Percentiles rank a stretch among this genome's conserved stretches.
phyloP scores from a whole-genome alignment of 1,140 invertebrate species.

The Pseudomyrmex dendroicus region DNA sequence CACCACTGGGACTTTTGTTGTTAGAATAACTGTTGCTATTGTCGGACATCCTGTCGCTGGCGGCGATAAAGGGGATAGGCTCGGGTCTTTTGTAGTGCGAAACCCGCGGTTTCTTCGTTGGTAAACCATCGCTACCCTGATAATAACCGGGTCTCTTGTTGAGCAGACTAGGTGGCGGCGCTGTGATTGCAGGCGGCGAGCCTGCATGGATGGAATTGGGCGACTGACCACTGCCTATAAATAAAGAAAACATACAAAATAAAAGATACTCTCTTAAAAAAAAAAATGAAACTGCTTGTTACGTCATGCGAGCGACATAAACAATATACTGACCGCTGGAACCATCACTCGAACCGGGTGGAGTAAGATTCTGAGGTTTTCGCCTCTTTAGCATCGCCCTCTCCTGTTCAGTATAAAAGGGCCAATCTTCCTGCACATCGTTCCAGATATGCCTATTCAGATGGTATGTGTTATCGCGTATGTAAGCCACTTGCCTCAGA shows the following conservation, averaged over 20 bases:
- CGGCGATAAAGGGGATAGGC: conserved; percentile 69
- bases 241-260: conserved; percentile 3
- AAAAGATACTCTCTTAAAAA: neutral
- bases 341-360: conserved; percentile 93
- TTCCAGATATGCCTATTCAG: conserved; percentile 94
- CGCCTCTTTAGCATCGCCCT: conserved; percentile 93
- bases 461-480: conserved; percentile 95
- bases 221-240: conserved; percentile 87
- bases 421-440: conserved; percentile 97
- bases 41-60: conserved; percentile 78
- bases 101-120: conserved; percentile 92
- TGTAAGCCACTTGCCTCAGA: conserved; percentile 91
- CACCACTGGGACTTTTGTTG: conserved; percentile 58
- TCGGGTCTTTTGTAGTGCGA: conserved; percentile 90
- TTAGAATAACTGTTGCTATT: conserved; percentile 41
- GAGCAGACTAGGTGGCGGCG: conserved; percentile 77
- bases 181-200: conserved; percentile 86
- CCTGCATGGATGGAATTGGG: conserved; percentile 89
- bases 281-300: conserved; percentile 3
- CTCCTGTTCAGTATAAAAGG: conserved; percentile 96
- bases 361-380: conserved; percentile 95
- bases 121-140: conserved; percentile 87
- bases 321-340: conserved; percentile 84
- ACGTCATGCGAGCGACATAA: neutral
- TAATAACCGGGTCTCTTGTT: conserved; percentile 87